These are phyloP conservation scores for Cerceris rybyensis DNA, from an alignment of 2,888 invertebrate species.

Conservation along the genomic window DNA sequence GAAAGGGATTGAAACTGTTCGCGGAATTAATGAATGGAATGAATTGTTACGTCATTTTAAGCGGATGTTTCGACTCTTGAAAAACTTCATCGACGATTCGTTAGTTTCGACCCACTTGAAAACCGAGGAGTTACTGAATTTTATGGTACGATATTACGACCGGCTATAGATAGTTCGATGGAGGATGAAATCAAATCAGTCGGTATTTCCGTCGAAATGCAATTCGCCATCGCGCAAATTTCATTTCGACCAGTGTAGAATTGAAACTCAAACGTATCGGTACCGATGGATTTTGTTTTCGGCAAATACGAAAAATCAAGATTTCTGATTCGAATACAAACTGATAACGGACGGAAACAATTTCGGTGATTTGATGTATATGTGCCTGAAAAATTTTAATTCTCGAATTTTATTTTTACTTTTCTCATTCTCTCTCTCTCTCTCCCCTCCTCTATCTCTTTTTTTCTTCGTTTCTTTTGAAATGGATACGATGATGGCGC, in stretches of 20 bases:
- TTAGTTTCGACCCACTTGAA: not conserved
- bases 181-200: slow-evolving; percentile 14
- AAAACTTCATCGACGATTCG: not conserved
- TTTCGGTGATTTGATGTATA: not conserved
- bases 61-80: not conserved
- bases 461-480: not conserved
- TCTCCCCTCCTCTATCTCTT: not conserved
- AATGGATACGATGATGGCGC: not conserved
- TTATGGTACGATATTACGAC: not conserved
- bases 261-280: slow-evolving; percentile 7
- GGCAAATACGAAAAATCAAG: slow-evolving; percentile 1
- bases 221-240: not conserved
- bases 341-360: not conserved
- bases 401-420: not conserved
- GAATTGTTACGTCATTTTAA: not conserved
- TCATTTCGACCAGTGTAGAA: slow-evolving; percentile 9
- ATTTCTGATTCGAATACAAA: not conserved
- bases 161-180: not conserved
- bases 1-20: too few relatives aligned
- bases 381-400: not conserved
- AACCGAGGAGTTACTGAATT: slow-evolving; percentile 5
- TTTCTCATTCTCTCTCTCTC: not conserved
- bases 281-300: slow-evolving; percentile 14
- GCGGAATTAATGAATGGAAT: too few relatives aligned
- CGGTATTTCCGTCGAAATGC: slow-evolving; percentile 1